Base-by-base conservation (phyloP, 2,797 vertebrate species). In the Lerista edwardsae region DNA sequence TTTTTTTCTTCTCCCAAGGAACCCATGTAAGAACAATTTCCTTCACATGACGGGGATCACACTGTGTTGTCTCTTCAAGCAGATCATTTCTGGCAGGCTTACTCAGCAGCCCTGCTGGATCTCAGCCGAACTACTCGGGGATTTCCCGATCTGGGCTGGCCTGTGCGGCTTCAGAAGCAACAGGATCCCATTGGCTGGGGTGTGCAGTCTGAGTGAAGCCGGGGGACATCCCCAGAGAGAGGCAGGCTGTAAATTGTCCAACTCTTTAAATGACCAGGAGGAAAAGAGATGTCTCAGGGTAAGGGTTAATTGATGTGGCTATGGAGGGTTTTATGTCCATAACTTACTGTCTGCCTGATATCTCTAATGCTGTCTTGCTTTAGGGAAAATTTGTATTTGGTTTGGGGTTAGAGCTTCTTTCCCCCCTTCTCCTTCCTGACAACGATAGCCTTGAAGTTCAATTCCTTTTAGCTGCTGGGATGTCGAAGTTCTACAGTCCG, bases 281-380 rank as follows among this genome's bases (percentile, higher is more conserved):
- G 79, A 93, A 88, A 91, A 86, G 85, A 84, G 77, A 90, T 92
- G 93, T 93, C 93, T 91, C 91, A 93, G 93, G 92, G 75, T 94
- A 91, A 93, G 91, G 93, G 91, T 95, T 95, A 95, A 94, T 94
- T 95, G 91, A 94, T 92, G 94, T 91, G 85, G 88, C 91, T 93
- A 96, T 95, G 96, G 93, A 95, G 94, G 94, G 93, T 94, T 95
- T 95, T 93, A 94, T 93, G 92, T 94, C 94, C 93, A 89, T 94
- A 95, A 95, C 95, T 94, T 94, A 95, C 95, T 95, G 94, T 95
- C 94, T 94, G 91, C 94, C 92, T 93, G 91, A 89, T 94, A 94
- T 94, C 94, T 87, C 51, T 86, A 86, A 93, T 91, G 89, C 91
- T 92, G 44, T 91, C 92, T 95, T 87, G 91, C 94, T 95, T 57